Evolutionary conservation across 2,113 vertebrate species (phyloP), one percentile per base, ranked within the genome.

Genomic region (Dendrocopos noguchii): DNA sequence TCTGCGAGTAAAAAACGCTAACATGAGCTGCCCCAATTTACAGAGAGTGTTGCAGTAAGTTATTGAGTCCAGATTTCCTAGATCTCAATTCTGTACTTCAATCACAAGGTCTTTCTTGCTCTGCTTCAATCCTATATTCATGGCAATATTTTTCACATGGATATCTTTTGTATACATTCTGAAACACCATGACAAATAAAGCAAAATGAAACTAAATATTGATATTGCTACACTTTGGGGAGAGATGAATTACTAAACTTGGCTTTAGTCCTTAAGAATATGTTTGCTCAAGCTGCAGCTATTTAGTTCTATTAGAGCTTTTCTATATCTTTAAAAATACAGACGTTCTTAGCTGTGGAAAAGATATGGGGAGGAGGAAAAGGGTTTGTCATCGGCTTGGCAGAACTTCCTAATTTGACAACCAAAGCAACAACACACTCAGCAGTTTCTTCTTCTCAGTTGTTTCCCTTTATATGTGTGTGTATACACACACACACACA

Each of bases 401-500:
- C 16, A 66, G 46, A 88, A 56, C 9, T 86, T 90, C 28, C 22
- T 70, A 25, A 81, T 64, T 8, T 61, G 63, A 71, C 6, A 67
- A 70, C 20, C 66, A 80, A 79, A 74, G 50, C 14, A 89, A 31
- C 9, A 73, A 64, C 21, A 15, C 4, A 42, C 46, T 80, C 42
- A 25, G 17, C 8, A n/a, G 3, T 9, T 87, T 74, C 42, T 83
- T 52, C 34, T 63, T 50, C 63, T 88, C 5, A 17, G 5, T 11
- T 77, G 44, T 60, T 75, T 94, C 61, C 6, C 20, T 57, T 11
- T 57, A 28, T 57, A 21, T 66, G 15, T 57, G 21, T 71, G 12
- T 44, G 12, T 11, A 3, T 36, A 3, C 39, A 13, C 17, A 25
- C 24, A 3, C 0, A 0, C 44, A 6, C 19, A 4, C 39, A 50